Conservation (phyloP, 1,140 invertebrate genomes). For the Rhizoglyphus robini region DNA sequence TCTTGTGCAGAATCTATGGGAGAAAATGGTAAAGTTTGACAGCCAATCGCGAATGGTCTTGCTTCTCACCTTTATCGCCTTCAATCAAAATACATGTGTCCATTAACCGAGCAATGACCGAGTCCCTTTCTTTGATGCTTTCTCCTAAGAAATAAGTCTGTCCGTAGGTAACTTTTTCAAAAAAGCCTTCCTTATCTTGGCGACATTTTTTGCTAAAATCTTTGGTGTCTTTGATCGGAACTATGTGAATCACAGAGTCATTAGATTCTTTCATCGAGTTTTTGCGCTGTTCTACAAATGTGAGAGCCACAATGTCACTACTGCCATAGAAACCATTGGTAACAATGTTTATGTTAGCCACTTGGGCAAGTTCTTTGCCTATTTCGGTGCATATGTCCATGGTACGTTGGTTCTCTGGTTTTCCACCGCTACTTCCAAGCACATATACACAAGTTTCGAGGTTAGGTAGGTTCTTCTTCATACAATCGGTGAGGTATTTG, state of each 20-base stretch:
- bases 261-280: conserved; percentile 2
- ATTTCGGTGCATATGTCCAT: conserved; percentile 30
- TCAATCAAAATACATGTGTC: conserved; percentile 35
- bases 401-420: conserved; percentile 21
- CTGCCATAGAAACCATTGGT: conserved; percentile 34
- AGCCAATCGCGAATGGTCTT: neutral
- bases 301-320: conserved; percentile 29
- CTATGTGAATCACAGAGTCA: conserved; percentile 26
- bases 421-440: conserved; percentile 27
- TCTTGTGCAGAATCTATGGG: conserved; percentile 30
- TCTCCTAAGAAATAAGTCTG: conserved; percentile 34
- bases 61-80: conserved; percentile 26
- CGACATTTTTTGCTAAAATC: conserved; percentile 23
- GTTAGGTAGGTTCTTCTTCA: conserved; percentile 23
- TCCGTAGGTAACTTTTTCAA: conserved; percentile 31
- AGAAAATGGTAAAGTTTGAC: neutral
- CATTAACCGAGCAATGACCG: conserved; percentile 31
- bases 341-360: conserved; percentile 30
- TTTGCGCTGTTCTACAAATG: conserved; percentile 27
- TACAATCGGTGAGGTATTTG: conserved; percentile 27
- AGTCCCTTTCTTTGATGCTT: conserved; percentile 32
- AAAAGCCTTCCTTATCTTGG: conserved; percentile 32
- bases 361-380: conserved; percentile 31
- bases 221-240: conserved; percentile 25
- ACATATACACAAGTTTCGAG: conserved; percentile 32